Evolutionary conservation across 2,797 vertebrate species (phyloP).

Genomic region (Ctenopoma multispine): DNA sequence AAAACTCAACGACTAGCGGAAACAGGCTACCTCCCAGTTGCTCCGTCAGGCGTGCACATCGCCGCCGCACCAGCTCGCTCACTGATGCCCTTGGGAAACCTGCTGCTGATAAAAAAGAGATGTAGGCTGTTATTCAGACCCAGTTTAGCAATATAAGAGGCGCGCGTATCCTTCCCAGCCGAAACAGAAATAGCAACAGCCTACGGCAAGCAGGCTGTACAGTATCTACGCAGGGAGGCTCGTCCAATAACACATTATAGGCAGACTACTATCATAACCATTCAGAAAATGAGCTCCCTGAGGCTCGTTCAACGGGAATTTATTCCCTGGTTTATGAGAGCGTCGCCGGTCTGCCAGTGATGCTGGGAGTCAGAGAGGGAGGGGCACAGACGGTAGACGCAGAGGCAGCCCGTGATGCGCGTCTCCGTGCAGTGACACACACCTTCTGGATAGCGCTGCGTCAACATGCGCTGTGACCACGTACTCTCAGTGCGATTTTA

Average conservation of each 20-base stretch:
- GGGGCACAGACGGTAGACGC: slow-evolving; percentile 54
- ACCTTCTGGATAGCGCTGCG: slow-evolving; percentile 51
- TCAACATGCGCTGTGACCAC: slow-evolving; percentile 40
- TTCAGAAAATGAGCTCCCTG: slow-evolving; percentile 27
- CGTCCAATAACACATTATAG: neutral
- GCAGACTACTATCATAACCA: slow-evolving; percentile 18
- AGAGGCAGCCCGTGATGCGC: slow-evolving; percentile 46
- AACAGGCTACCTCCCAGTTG: slow-evolving; percentile 43
- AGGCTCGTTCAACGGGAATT: slow-evolving; percentile 35
- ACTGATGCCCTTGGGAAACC: slow-evolving; percentile 59
- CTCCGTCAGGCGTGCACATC: slow-evolving; percentile 62
- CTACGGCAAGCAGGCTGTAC: neutral
- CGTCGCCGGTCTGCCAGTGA: slow-evolving; percentile 46
- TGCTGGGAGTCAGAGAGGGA: slow-evolving; percentile 59
- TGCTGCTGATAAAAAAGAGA: neutral
- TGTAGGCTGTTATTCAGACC: slow-evolving; percentile 13
- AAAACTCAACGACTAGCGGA: slow-evolving; percentile 33
- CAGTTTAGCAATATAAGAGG: neutral
- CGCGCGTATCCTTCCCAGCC: slow-evolving; percentile 1
- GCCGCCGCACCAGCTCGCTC: slow-evolving; percentile 56
- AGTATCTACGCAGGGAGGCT: neutral
- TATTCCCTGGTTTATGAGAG: slow-evolving; percentile 54
- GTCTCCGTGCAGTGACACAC: slow-evolving; percentile 38
- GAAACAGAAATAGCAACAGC: slow-evolving; percentile 12
- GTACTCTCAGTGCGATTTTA: slow-evolving; percentile 1